These are phyloP conservation scores for Bergia puertoricense DNA, from an alignment of 92 coral and sea anemone genomes.

Conservation along the genomic window DNA sequence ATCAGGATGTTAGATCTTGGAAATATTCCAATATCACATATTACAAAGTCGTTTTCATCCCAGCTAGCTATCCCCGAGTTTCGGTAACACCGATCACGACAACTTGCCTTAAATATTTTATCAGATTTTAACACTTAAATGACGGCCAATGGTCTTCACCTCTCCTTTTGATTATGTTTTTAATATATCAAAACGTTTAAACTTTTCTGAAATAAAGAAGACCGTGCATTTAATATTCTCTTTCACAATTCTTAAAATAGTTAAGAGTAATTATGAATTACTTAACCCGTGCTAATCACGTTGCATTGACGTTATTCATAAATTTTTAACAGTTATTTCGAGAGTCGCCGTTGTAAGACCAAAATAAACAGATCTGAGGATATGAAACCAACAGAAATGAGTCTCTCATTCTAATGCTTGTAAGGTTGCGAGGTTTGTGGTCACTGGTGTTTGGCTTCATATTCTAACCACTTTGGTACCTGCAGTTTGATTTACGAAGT, in stretches of 20 bases:
- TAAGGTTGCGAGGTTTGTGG: not conserved
- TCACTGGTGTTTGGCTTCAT: not conserved
- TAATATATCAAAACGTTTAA: too few species aligned
- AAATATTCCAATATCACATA: too few species aligned
- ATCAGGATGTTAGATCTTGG: too few species aligned
- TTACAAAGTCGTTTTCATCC: too few species aligned
- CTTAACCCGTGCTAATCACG: not conserved
- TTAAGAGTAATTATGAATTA: not conserved
- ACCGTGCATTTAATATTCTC: not conserved
- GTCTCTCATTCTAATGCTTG: not conserved
- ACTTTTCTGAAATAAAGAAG: not conserved
- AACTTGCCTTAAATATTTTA: too few species aligned
- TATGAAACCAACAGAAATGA: not conserved
- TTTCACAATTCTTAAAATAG: not conserved
- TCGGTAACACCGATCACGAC: too few species aligned
- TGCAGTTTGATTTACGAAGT: not conserved
- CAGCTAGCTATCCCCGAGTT: too few species aligned
- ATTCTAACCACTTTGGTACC: not conserved
- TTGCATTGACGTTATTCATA: not conserved
- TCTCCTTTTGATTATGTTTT: too few species aligned
- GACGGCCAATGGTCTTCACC: not conserved
- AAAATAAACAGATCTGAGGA: not conserved
- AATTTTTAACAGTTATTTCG: not conserved
- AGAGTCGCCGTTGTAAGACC: not conserved
- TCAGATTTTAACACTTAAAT: too few species aligned